Evolutionary conservation across 2,888 invertebrate genomes (phyloP).

Genomic region (Phoronis australis): DNA sequence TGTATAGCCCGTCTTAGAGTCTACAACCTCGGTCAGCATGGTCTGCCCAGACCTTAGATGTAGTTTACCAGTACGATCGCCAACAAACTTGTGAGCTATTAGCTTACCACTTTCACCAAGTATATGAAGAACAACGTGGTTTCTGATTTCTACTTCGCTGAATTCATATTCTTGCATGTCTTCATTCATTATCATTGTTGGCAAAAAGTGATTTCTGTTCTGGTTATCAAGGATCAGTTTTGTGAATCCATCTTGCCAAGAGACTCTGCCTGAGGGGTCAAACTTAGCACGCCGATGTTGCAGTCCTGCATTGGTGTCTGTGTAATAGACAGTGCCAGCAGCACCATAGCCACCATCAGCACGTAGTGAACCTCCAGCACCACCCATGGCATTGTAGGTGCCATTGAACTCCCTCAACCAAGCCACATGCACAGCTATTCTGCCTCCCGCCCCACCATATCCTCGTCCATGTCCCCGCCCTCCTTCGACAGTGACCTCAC

Average conservation of each 20-base stretch:
- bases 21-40: slow-evolving; percentile 25
- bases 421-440: slow-evolving; percentile 25
- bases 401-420: slow-evolving; percentile 28
- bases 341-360: slow-evolving; percentile 16
- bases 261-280: slow-evolving; percentile 13
- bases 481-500: slow-evolving; percentile 23
- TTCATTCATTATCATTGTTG: slow-evolving; percentile 25
- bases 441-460: slow-evolving; percentile 28
- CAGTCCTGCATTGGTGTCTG: slow-evolving; percentile 20
- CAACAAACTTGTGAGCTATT: slow-evolving; percentile 27
- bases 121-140: slow-evolving; percentile 26
- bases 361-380: slow-evolving; percentile 6
- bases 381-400: slow-evolving; percentile 22
- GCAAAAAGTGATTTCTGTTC: slow-evolving; percentile 25
- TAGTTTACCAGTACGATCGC: slow-evolving; percentile 32
- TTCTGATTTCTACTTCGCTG: slow-evolving; percentile 24
- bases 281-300: slow-evolving; percentile 14
- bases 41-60: slow-evolving; percentile 21
- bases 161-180: slow-evolving; percentile 18
- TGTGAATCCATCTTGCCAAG: slow-evolving; percentile 19
- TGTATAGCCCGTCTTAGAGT: slow-evolving; percentile 26
- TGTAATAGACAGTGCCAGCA: slow-evolving; percentile 25
- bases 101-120: slow-evolving; percentile 19
- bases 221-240: slow-evolving; percentile 28
- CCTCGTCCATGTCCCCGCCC: slow-evolving; percentile 21